Conservation (phyloP, 1,140 invertebrate genomes). For the Zaprionus kolodkinae region DNA sequence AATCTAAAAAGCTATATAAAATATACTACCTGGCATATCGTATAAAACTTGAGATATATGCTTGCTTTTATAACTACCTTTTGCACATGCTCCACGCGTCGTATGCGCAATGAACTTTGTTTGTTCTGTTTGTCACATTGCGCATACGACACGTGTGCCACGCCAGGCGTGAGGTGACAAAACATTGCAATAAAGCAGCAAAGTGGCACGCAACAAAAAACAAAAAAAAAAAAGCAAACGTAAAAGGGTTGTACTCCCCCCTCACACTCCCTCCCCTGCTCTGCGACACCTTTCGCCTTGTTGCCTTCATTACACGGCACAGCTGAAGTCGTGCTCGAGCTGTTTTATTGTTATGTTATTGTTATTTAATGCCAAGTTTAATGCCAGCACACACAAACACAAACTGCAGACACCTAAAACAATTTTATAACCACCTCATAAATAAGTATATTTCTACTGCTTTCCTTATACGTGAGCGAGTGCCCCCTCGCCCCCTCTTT, state of each 20-base stretch:
- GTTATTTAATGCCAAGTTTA: slow-evolving; percentile 79
- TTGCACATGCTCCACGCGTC: slow-evolving; percentile 30
- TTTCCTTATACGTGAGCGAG: slow-evolving; percentile 64
- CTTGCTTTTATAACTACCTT: not conserved
- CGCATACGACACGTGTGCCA: slow-evolving; percentile 61
- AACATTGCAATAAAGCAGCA: slow-evolving; percentile 50
- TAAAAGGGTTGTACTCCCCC: slow-evolving; percentile 51
- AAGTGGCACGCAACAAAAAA: slow-evolving; percentile 52
- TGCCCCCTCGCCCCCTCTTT: not conserved
- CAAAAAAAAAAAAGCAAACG: slow-evolving; percentile 24
- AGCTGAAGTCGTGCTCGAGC: slow-evolving; percentile 36
- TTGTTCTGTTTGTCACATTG: slow-evolving; percentile 40
- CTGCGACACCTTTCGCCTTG: slow-evolving; percentile 19
- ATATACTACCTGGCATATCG: not conserved
- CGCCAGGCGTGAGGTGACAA: slow-evolving; percentile 52
- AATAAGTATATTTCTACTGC: slow-evolving; percentile 67
- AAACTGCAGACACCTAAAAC: slow-evolving; percentile 65
- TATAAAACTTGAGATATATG: not conserved
- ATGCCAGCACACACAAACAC: slow-evolving; percentile 62
- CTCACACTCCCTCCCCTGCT: not conserved
- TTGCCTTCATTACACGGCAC: slow-evolving; percentile 12
- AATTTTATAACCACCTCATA: slow-evolving; percentile 76
- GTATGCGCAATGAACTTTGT: slow-evolving; percentile 61
- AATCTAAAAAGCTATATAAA: not conserved
- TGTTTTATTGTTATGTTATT: slow-evolving; percentile 77